These are phyloP conservation scores for Amphimedon queenslandica DNA, from an alignment of 37 sponge, comb jelly and placozoan species.

Conservation along the genomic window DNA sequence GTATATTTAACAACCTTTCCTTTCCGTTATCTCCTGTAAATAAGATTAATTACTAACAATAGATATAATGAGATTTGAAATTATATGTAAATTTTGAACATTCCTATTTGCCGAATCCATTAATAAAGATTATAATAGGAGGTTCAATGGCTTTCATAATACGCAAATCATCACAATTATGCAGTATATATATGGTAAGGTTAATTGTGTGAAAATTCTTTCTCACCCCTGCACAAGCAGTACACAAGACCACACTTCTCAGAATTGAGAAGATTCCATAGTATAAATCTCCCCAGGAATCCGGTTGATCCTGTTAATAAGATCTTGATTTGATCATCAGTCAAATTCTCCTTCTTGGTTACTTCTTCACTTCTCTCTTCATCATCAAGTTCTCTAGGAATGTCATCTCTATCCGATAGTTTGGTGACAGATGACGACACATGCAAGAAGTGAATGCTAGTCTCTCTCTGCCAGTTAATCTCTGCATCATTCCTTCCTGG, in stretches of 20 bases:
- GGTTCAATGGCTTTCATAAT: neutral
- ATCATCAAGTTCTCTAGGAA: slow-evolving; percentile 5
- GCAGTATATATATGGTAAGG: neutral
- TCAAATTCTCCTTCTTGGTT: neutral
- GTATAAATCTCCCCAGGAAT: slow-evolving; percentile 44
- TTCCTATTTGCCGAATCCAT: too few species aligned
- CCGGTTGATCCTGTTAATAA: slow-evolving; percentile 45
- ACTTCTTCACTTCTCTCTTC: too few species aligned
- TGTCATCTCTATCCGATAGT: neutral
- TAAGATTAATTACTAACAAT: too few species aligned
- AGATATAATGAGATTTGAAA: too few species aligned
- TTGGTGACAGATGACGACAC: neutral
- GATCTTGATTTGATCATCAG: too few species aligned
- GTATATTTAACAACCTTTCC: too few species aligned
- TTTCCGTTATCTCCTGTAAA: too few species aligned
- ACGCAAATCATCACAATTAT: neutral
- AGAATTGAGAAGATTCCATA: slow-evolving; percentile 19
- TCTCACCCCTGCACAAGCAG: slow-evolving; percentile 18
- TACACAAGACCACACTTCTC: slow-evolving; percentile 9
- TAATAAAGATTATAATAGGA: too few species aligned
- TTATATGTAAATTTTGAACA: too few species aligned
- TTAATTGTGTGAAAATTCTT: neutral
- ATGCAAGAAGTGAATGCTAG: neutral
- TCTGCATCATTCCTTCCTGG: too few species aligned
- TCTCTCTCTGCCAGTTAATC: neutral